Conservation (phyloP, 1,140 invertebrate species). For the Dolichoris vasculosae region DNA sequence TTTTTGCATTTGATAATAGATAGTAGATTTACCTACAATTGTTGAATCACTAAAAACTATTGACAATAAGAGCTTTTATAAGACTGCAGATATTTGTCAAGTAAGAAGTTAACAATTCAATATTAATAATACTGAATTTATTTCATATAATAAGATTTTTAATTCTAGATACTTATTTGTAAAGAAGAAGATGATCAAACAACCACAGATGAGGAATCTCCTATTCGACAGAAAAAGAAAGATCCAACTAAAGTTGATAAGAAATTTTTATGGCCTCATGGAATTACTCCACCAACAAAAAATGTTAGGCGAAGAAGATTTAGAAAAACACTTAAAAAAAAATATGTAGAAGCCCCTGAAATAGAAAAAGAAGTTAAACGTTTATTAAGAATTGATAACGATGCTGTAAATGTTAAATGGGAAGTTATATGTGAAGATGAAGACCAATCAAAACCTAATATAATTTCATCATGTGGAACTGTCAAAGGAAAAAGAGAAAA, state of each 20-base stretch:
- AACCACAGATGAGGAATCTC: slow-evolving; percentile 86
- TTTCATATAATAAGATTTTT: not conserved
- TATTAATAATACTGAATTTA: not conserved
- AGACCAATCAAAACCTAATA: slow-evolving; percentile 78
- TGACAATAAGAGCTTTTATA: slow-evolving; percentile 97
- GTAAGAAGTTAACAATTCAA: slow-evolving; percentile 67
- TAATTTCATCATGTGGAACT: slow-evolving; percentile 77
- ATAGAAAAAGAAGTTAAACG: slow-evolving; percentile 98
- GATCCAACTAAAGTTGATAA: slow-evolving; percentile 95
- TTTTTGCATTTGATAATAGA: slow-evolving; percentile 68
- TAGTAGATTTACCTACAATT: slow-evolving; percentile 94
- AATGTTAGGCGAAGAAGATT: slow-evolving; percentile 95
- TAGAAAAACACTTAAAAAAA: slow-evolving; percentile 96
- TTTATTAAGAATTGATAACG: slow-evolving; percentile 92
- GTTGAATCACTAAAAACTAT: slow-evolving; percentile 97
- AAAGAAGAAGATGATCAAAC: slow-evolving; percentile 89
- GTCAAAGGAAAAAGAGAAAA: slow-evolving; percentile 76
- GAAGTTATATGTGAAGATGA: slow-evolving; percentile 95
- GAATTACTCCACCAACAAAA: slow-evolving; percentile 94
- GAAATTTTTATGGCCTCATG: slow-evolving; percentile 95
- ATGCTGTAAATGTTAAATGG: slow-evolving; percentile 92
- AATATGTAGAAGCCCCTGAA: slow-evolving; percentile 97
- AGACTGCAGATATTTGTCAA: slow-evolving; percentile 97
- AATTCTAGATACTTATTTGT: slow-evolving; percentile 83
- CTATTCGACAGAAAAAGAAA: slow-evolving; percentile 90